Evolutionary conservation across 1,140 invertebrate species (phyloP).

Genomic region (Meloidogyne exigua): DNA sequence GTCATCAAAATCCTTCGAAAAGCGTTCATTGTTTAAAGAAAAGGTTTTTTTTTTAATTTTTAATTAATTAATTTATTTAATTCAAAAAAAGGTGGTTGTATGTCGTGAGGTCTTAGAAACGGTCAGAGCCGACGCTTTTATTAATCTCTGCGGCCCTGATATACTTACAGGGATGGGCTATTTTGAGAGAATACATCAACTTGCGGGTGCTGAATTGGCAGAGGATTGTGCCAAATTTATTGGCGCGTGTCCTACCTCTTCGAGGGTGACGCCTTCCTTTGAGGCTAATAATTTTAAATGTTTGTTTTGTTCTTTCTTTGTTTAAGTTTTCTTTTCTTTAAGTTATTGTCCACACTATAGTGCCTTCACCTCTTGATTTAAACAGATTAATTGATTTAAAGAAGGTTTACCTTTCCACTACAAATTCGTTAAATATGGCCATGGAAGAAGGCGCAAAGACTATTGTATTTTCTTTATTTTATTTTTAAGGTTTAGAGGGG

Average conservation of each 20-base stretch:
- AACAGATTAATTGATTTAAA: conserved; percentile 34
- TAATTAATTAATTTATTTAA: no score
- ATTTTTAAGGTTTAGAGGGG: no score
- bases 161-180: conserved; percentile 25
- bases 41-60: not conserved
- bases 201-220: conserved; percentile 27
- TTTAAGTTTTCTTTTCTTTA: conserved; percentile 25
- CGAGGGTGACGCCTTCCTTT: conserved; percentile 26
- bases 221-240: conserved; percentile 27
- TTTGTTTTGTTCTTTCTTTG: not conserved
- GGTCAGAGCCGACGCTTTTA: conserved; percentile 21
- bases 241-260: conserved; percentile 33
- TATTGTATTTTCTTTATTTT: conserved; percentile 17
- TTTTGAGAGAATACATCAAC: conserved; percentile 34
- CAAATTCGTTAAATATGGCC: conserved; percentile 44
- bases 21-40: conserved; percentile 23
- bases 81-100: conserved; percentile 15
- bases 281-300: conserved; percentile 36
- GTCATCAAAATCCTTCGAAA: not conserved
- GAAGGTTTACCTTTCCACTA: conserved; percentile 37
- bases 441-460: conserved; percentile 41
- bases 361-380: conserved; percentile 30
- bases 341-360: conserved; percentile 48
- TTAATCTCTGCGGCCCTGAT: conserved; percentile 34
- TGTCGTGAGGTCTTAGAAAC: conserved; percentile 14